Evolutionary conservation across 1,140 invertebrate species (phyloP).

Genomic region (Drosophila trapezifrons): DNA sequence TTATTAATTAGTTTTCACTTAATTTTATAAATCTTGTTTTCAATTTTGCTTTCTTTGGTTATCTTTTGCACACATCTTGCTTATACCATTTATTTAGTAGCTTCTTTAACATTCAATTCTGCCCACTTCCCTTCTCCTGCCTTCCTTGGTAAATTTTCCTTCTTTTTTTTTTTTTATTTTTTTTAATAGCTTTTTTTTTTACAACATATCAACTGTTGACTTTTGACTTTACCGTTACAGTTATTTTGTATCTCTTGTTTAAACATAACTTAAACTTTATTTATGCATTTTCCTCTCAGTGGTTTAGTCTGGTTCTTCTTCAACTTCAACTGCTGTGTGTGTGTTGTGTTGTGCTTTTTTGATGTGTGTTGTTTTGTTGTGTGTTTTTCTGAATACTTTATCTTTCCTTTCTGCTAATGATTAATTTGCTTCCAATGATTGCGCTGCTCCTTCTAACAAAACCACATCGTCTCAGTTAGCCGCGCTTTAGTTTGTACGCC

Average conservation of each 20-base stretch:
- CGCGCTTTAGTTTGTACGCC: constrained; percentile 34
- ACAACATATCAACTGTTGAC: constrained; percentile 83
- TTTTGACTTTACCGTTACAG: constrained; percentile 75
- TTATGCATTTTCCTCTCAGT: constrained; percentile 52
- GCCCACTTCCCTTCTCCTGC: constrained; percentile 19
- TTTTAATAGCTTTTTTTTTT: constrained; percentile 63
- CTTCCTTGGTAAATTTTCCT: constrained; percentile 39
- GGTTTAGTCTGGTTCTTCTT: constrained; percentile 45
- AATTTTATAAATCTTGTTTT: constrained; percentile 76
- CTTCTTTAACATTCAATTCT: constrained; percentile 71
- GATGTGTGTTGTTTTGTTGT: constrained; percentile 26
- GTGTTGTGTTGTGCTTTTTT: constrained; percentile 13
- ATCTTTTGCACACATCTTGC: constrained; percentile 55
- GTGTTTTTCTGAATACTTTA: constrained; percentile 65
- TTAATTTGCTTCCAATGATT: constrained; percentile 44
- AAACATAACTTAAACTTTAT: constrained; percentile 79
- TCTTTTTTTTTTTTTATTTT: constrained; percentile 32
- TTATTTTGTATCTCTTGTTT: constrained; percentile 68
- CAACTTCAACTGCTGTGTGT: constrained; percentile 30
- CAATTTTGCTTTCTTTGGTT: constrained; percentile 75
- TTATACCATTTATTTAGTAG: constrained; percentile 67
- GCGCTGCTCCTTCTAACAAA: constrained; percentile 3
- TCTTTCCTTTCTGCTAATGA: constrained; percentile 29
- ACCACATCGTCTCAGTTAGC: constrained; percentile 18
- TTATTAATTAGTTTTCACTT: constrained; percentile 81